Evolutionary conservation across 2,888 invertebrate genomes (phyloP).

Genomic region (Geophilus truncorum): DNA sequence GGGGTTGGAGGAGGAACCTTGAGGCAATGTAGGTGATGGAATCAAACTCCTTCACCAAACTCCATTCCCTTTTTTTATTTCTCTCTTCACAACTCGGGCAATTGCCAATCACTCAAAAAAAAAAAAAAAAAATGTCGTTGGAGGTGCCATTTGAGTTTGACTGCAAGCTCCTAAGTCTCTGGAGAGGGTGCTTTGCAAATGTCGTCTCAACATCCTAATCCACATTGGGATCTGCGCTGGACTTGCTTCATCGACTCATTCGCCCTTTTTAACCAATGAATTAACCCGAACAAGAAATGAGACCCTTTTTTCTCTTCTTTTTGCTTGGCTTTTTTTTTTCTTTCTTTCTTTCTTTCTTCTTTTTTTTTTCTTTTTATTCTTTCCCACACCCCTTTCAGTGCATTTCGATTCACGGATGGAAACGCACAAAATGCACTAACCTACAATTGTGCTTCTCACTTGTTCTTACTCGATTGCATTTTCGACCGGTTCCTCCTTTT

Average conservation of each 20-base stretch:
- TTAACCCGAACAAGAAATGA: neutral
- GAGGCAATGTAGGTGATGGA: neutral
- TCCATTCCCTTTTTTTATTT: neutral
- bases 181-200: neutral
- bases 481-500: neutral
- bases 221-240: neutral
- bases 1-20: neutral
- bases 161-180: neutral
- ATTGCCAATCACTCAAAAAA: constrained; percentile 13
- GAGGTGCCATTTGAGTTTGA: neutral
- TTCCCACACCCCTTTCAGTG: neutral
- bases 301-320: neutral
- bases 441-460: neutral
- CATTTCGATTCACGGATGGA: neutral
- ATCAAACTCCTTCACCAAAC: neutral
- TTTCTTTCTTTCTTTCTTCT: no score
- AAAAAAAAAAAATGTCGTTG: constrained; percentile 2
- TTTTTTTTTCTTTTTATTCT: no score
- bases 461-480: constrained; percentile 3
- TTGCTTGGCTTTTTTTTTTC: no score
- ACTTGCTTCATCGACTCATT: constrained; percentile 11
- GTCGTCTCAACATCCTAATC: neutral
- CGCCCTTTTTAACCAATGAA: neutral
- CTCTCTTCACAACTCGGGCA: constrained; percentile 4
- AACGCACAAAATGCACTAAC: neutral